These are phyloP conservation scores for Plectrocnemia conspersa DNA, from an alignment of 1,140 invertebrate species.

Conservation along the genomic window DNA sequence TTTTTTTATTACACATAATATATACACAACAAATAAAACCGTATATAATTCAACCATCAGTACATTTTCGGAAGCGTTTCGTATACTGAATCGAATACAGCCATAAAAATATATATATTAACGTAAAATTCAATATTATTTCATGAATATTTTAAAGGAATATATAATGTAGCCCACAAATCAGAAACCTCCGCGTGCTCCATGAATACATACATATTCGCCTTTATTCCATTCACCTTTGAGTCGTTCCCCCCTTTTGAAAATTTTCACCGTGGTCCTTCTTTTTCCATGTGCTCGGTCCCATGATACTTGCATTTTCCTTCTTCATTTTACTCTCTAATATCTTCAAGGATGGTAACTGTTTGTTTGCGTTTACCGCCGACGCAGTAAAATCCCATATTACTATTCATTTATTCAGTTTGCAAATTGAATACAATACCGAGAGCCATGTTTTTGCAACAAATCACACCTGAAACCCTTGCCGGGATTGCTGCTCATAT, in stretches of 20 bases:
- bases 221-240: no score
- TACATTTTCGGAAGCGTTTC: no score
- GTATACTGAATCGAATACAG: no score
- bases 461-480: conserved; percentile 26
- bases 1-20: no score
- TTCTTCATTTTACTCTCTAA: conserved; percentile 22
- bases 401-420: conserved; percentile 26
- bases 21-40: no score
- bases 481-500: conserved; percentile 14
- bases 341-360: conserved; percentile 21
- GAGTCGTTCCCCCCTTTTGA: background rate
- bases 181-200: no score
- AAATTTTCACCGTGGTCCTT: conserved; percentile 1
- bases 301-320: conserved; percentile 20
- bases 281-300: conserved; percentile 14
- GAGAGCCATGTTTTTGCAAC: conserved; percentile 19
- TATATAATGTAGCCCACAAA: no score
- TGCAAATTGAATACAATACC: conserved; percentile 26
- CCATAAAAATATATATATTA: no score
- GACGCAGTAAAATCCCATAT: conserved; percentile 15
- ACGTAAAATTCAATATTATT: no score
- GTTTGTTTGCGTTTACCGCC: conserved; percentile 21
- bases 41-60: no score
- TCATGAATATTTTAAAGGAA: no score
- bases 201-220: no score